Percentiles rank a stretch among this genome's conserved stretches.
phyloP scores from a whole-genome alignment of 2,888 invertebrate species.

The Mythimna loreyi region DNA sequence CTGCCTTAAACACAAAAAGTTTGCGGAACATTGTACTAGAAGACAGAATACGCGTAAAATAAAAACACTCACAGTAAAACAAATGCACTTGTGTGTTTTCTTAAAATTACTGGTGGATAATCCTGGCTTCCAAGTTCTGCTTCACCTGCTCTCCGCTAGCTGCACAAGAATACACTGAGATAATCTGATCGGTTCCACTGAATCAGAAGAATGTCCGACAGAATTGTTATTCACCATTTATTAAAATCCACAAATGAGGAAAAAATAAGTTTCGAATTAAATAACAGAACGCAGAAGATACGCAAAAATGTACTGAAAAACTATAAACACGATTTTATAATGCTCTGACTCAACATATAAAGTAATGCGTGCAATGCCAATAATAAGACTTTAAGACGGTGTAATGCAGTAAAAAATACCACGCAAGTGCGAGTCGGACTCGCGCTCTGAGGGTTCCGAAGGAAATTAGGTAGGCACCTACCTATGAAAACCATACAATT shows the following conservation, averaged over 20 bases:
- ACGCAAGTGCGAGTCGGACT: too few species aligned
- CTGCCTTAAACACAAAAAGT: too few species aligned
- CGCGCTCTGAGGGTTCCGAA: too few species aligned
- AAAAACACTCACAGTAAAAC: conserved; percentile 8
- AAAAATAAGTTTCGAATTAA: conserved; percentile 8
- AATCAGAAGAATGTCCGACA: not conserved
- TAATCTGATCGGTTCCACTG: conserved; percentile 13
- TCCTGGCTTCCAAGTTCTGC: not conserved
- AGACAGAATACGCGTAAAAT: not conserved
- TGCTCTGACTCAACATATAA: not conserved
- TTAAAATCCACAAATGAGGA: conserved; percentile 8
- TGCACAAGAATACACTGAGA: conserved; percentile 6
- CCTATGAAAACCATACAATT: too few species aligned
- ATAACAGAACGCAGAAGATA: conserved; percentile 17
- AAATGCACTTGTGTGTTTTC: not conserved
- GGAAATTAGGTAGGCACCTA: too few species aligned
- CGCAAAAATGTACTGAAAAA: conserved; percentile 11
- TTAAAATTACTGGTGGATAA: not conserved
- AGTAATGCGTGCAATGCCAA: not conserved
- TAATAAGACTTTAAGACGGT: not conserved
- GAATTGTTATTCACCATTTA: not conserved
- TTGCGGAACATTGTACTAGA: too few species aligned
- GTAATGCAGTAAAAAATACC: too few species aligned
- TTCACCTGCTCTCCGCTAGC: not conserved
- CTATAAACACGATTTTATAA: not conserved